Conservation (phyloP, 2,797 vertebrate genomes). For the Strix occidentalis region DNA sequence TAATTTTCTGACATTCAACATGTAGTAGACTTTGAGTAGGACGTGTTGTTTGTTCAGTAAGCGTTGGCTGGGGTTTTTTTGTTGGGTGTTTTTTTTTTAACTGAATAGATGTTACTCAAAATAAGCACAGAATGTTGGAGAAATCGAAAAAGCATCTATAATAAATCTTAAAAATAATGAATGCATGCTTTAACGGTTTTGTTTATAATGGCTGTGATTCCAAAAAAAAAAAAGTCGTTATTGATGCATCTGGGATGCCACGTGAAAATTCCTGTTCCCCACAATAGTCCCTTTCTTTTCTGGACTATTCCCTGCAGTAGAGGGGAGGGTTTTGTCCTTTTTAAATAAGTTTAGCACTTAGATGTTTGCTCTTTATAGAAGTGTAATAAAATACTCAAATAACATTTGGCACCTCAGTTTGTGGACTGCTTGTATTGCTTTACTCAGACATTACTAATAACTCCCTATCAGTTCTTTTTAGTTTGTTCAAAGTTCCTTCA, state of each 20-base stretch:
- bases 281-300: background rate
- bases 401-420: background rate
- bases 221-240: background rate
- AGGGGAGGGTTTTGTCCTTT: background rate
- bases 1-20: background rate
- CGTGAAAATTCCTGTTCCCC: background rate
- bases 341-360: background rate
- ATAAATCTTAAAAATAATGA: background rate
- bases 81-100: background rate
- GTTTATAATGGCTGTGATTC: background rate
- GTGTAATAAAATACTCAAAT: background rate
- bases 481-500: background rate
- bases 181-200: background rate
- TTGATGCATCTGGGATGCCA: background rate
- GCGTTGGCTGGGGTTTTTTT: background rate
- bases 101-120: background rate
- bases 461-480: background rate
- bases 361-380: background rate
- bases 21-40: background rate
- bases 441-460: background rate
- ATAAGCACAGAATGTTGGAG: background rate
- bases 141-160: background rate
- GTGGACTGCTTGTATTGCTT: background rate
- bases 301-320: background rate
- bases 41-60: background rate